phyloP scores from a whole-genome alignment of 2,888 invertebrate genomes.

The Metacarcinus magister region DNA sequence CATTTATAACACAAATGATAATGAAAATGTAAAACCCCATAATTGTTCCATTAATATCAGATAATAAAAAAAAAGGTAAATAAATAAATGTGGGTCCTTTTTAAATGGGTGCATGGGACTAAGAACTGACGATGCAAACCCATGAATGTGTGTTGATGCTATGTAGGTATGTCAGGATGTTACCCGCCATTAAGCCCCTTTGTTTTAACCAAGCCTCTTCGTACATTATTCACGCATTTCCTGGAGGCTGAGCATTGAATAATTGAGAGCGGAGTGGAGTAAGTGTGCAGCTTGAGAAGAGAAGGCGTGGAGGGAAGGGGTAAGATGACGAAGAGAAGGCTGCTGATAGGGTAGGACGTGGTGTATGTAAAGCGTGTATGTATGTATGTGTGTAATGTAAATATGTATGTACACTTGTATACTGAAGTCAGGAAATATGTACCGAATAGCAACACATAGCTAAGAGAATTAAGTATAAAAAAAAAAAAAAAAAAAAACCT shows the following conservation, averaged over 20 bases:
- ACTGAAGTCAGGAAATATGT: too few relatives aligned
- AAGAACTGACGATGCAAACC: not conserved
- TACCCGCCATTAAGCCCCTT: not conserved
- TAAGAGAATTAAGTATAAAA: too few relatives aligned
- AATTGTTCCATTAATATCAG: not conserved
- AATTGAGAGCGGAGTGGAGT: not conserved
- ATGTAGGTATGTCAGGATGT: not conserved
- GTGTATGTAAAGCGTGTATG: too few relatives aligned
- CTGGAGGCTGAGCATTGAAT: not conserved
- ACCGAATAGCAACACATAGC: too few relatives aligned
- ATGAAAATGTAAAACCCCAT: not conserved
- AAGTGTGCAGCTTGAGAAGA: not conserved
- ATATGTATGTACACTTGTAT: too few relatives aligned
- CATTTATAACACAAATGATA: not conserved
- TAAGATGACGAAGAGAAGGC: not conserved
- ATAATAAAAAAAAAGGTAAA: not conserved
- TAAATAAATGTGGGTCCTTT: too few relatives aligned
- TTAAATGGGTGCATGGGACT: too few relatives aligned
- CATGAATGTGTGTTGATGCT: not conserved
- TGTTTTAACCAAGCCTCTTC: not conserved
- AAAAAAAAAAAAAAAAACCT: too few relatives aligned
- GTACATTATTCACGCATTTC: constrained; percentile 26
- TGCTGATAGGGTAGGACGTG: not conserved
- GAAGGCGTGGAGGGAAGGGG: not conserved
- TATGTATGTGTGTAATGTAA: too few relatives aligned